Conservation (phyloP, 2,113 vertebrate genomes). For the Nasalis larvatus region DNA sequence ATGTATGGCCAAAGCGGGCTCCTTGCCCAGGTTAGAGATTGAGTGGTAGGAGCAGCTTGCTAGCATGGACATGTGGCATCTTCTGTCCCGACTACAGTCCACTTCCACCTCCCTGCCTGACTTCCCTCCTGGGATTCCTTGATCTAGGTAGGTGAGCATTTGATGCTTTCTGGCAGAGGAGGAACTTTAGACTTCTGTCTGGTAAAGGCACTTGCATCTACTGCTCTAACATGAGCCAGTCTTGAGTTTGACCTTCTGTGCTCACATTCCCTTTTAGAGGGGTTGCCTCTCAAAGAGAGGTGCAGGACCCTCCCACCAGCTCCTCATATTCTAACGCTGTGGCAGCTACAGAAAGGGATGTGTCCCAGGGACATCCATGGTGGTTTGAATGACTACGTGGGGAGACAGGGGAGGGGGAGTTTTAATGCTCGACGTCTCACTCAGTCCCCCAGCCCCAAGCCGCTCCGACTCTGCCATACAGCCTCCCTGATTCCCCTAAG, state of each 20-base stretch:
- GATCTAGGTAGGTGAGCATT: neutral
- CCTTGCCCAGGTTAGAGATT: neutral
- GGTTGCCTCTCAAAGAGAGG: conserved; percentile 55
- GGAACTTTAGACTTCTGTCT: neutral
- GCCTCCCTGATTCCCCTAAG: conserved; percentile 78
- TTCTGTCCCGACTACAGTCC: neutral
- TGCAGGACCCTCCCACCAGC: neutral
- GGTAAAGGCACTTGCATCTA: conserved; percentile 8
- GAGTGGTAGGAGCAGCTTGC: neutral
- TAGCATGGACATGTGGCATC: neutral
- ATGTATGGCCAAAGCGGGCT: neutral
- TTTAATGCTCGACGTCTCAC: conserved; percentile 66
- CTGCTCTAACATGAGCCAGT: conserved; percentile 29
- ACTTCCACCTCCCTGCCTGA: neutral
- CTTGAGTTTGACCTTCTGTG: conserved; percentile 35
- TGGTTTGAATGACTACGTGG: neutral
- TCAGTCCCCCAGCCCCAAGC: conserved; percentile 62
- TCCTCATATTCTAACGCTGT: neutral
- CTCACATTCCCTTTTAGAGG: conserved; percentile 56
- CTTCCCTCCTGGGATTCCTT: neutral
- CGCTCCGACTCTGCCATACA: conserved; percentile 12
- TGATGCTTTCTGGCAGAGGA: neutral
- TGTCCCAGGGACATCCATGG: neutral
- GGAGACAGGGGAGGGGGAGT: neutral
- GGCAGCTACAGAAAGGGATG: neutral